These are phyloP conservation scores for Catagonus wagneri DNA, from an alignment of 2,113 vertebrate genomes.

Conservation along the genomic window DNA sequence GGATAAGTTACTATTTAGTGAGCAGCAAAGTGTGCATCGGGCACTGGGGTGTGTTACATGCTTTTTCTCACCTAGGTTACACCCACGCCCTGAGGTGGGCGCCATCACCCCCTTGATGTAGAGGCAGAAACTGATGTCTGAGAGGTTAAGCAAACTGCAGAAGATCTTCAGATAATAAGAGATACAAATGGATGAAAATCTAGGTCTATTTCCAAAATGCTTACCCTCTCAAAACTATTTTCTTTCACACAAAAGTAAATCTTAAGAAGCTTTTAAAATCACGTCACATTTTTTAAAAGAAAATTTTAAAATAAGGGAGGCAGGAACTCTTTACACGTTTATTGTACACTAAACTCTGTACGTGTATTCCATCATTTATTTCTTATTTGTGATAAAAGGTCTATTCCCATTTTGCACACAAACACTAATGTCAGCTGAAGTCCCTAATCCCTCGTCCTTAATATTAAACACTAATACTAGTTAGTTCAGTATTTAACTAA, in stretches of 20 bases:
- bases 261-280: slow-evolving; percentile 31
- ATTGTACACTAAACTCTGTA: not conserved
- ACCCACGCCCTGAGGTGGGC: not conserved
- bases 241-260: slow-evolving; percentile 46
- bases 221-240: slow-evolving; percentile 10
- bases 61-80: not conserved
- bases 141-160: not conserved
- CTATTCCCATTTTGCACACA: not conserved
- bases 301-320: no score
- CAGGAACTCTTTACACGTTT: not conserved
- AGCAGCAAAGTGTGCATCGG: not conserved
- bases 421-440: not conserved
- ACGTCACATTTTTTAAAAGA: no score
- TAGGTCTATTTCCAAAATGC: not conserved
- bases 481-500: not conserved
- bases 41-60: no score
- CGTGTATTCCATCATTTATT: not conserved
- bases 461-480: no score
- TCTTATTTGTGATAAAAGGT: not conserved
- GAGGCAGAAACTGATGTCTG: not conserved
- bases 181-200: not conserved
- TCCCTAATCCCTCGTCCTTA: no score
- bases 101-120: not conserved
- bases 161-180: not conserved
- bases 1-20: not conserved